phyloP scores from a whole-genome alignment of 2,797 vertebrate species.

The Todus mexicanus region DNA sequence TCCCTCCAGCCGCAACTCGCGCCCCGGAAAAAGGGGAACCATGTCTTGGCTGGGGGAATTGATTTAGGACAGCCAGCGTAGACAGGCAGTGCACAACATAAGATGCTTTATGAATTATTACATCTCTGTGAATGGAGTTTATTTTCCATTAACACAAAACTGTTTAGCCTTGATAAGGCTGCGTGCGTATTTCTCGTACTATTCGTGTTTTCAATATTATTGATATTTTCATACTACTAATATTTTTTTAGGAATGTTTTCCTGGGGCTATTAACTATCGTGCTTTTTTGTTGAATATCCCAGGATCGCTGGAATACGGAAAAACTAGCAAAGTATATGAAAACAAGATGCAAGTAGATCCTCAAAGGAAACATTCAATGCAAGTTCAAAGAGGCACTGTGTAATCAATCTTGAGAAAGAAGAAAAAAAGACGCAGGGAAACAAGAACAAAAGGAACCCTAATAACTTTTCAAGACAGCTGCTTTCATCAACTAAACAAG shows the following conservation, averaged over 20 bases:
- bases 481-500: constrained; percentile 23
- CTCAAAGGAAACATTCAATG: constrained; percentile 28
- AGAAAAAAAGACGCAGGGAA: neutral
- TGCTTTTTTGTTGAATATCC: neutral
- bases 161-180: neutral
- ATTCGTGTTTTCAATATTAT: neutral
- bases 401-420: constrained; percentile 25
- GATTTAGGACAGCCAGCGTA: constrained; percentile 26
- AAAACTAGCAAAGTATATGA: neutral
- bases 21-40: neutral
- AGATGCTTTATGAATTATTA: neutral
- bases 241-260: neutral
- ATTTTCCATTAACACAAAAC: neutral
- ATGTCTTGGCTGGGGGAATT: constrained; percentile 37
- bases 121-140: neutral
- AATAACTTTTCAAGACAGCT: constrained; percentile 36
- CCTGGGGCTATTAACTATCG: neutral
- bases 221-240: neutral
- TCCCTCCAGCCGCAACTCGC: neutral
- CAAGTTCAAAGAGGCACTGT: constrained; percentile 20
- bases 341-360: neutral
- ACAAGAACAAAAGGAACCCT: constrained; percentile 36
- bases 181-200: neutral
- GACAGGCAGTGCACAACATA: neutral
- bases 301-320: neutral